Percentiles rank a stretch among this genome's conserved stretches.
These are phyloP conservation scores for Orchesellides sinensis DNA, from an alignment of 2,888 invertebrate genomes.

Conservation along the genomic window DNA sequence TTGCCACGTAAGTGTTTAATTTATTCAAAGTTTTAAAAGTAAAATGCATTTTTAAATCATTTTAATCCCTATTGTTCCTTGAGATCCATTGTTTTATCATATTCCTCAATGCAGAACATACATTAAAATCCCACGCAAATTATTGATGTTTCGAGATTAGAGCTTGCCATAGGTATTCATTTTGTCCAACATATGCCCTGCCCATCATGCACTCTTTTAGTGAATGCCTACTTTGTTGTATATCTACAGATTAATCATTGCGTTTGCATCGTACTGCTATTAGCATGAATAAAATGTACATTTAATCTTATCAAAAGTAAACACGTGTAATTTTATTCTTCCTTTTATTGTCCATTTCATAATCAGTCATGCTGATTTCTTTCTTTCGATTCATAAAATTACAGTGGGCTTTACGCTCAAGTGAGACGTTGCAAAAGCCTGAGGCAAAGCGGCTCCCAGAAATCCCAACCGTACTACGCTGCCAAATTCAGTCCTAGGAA, in stretches of 20 bases:
- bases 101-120: background rate
- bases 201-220: too few relatives aligned
- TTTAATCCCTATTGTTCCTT: background rate
- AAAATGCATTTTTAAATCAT: background rate
- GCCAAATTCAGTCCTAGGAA: constrained; percentile 80
- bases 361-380: background rate
- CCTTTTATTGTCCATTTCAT: background rate
- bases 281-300: background rate
- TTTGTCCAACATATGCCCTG: too few relatives aligned
- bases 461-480: constrained; percentile 77
- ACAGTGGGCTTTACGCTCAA: constrained; percentile 81
- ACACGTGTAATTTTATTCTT: too few relatives aligned
- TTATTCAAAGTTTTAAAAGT: background rate
- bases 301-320: too few relatives aligned
- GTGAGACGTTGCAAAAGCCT: constrained; percentile 79
- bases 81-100: background rate
- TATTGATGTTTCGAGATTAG: background rate
- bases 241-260: too few relatives aligned
- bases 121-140: background rate
- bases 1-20: constrained; percentile 68
- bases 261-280: too few relatives aligned
- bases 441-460: constrained; percentile 76
- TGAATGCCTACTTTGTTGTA: too few relatives aligned
- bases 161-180: too few relatives aligned
- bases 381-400: constrained; percentile 37